A percentile compares a stretch with the other conserved stretches of the same genome.
phyloP scores from a whole-genome alignment of 2,888 invertebrate species.

The Prenolepis imparis region DNA sequence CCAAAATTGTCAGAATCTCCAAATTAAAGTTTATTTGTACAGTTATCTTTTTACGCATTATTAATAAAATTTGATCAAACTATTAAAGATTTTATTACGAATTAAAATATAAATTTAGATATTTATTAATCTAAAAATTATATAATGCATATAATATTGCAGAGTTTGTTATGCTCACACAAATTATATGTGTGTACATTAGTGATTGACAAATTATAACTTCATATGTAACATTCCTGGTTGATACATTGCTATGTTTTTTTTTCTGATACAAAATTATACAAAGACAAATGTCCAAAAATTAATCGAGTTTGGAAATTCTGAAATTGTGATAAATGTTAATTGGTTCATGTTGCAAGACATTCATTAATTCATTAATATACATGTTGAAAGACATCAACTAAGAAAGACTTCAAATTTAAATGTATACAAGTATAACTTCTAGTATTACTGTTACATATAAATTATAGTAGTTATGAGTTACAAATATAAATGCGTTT shows the following conservation, averaged over 20 bases:
- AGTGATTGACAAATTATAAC: not conserved
- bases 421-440: not conserved
- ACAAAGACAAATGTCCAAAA: not conserved
- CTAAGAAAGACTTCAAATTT: not conserved
- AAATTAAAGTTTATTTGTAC: slow-evolving; percentile 25
- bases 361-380: too few species aligned
- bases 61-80: not conserved
- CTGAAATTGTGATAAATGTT: not conserved
- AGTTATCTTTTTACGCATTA: not conserved
- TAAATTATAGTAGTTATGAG: not conserved
- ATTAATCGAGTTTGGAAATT: slow-evolving; percentile 23
- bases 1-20: slow-evolving; percentile 19
- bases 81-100: not conserved
- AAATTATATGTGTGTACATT: not conserved
- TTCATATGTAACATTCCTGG: not conserved
- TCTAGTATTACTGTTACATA: slow-evolving; percentile 9
- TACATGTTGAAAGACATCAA: not conserved
- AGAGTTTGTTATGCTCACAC: not conserved
- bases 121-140: not conserved
- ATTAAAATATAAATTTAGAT: not conserved
- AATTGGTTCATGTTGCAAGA: not conserved
- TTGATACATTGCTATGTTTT: not conserved
- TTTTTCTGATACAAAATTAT: not conserved
- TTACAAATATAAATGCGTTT: slow-evolving; percentile 12
- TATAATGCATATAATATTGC: not conserved